Evolutionary conservation across 2,113 vertebrate species (phyloP).

Genomic region (Ceyx melanurus): DNA sequence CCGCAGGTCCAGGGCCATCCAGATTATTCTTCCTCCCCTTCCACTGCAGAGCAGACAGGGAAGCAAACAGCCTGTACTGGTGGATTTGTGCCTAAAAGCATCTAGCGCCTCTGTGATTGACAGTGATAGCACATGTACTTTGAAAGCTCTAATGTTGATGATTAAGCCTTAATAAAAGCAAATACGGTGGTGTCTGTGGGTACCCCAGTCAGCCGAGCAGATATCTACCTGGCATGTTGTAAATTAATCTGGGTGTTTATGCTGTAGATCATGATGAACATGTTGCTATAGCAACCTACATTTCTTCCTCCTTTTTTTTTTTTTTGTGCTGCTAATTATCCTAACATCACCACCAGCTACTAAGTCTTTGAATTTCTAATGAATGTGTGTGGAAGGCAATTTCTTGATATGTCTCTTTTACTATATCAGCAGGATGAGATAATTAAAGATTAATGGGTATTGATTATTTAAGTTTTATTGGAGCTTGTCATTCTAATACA

Average conservation of each 20-base stretch:
- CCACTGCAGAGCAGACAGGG: not conserved
- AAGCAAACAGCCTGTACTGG: not conserved
- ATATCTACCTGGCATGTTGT: conserved; percentile 81
- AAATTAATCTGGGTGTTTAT: conserved; percentile 85
- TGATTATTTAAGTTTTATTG: conserved; percentile 66
- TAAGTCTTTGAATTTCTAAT: conserved; percentile 85
- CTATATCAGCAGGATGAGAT: conserved; percentile 54
- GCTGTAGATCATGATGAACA: conserved; percentile 82
- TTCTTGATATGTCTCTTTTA: conserved; percentile 69
- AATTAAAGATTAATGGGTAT: conserved; percentile 65
- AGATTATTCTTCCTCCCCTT: not conserved
- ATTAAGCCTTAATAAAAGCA: conserved; percentile 83
- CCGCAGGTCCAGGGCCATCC: not conserved
- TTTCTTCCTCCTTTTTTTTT: conserved; percentile 66
- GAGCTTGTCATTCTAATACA: conserved; percentile 24
- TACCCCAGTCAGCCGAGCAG: conserved; percentile 76
- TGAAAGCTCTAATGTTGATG: conserved; percentile 77
- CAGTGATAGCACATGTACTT: conserved; percentile 77
- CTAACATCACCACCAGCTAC: conserved; percentile 80
- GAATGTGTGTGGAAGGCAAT: conserved; percentile 72
- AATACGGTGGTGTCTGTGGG: conserved; percentile 80
- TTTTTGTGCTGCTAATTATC: conserved; percentile 79
- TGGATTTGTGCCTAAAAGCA: conserved; percentile 61
- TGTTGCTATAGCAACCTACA: conserved; percentile 84
- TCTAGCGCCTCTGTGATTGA: conserved; percentile 72